Percentiles rank a stretch among this genome's conserved stretches.
Conservation (phyloP, 2,888 invertebrate species). For the Eupithecia pulchellata region DNA sequence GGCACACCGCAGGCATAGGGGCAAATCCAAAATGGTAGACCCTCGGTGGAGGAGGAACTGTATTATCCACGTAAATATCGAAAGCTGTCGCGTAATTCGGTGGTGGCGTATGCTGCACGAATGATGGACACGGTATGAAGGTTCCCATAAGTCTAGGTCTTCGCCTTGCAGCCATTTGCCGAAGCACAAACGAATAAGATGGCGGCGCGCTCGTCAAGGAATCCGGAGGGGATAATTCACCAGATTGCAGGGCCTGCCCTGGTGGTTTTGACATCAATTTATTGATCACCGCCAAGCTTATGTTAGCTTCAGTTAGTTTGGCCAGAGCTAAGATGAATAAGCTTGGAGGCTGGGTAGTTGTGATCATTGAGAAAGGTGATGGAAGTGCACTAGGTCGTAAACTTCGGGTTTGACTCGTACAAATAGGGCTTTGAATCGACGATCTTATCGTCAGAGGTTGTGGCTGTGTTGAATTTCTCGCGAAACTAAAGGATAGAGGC, state of each 20-base stretch:
- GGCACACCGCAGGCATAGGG: slow-evolving; percentile 69
- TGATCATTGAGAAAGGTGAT: slow-evolving; percentile 49
- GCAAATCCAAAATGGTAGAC: slow-evolving; percentile 69
- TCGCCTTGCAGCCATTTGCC: slow-evolving; percentile 69
- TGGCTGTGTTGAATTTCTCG: background rate
- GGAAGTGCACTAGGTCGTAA: slow-evolving; percentile 46
- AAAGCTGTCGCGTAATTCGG: slow-evolving; percentile 77
- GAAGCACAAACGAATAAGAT: slow-evolving; percentile 76
- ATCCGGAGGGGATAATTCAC: slow-evolving; percentile 68
- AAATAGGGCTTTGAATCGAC: slow-evolving; percentile 31
- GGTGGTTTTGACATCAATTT: slow-evolving; percentile 41
- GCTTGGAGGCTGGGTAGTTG: slow-evolving; percentile 58
- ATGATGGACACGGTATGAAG: slow-evolving; percentile 78
- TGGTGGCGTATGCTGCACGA: slow-evolving; percentile 74
- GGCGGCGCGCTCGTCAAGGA: slow-evolving; percentile 77
- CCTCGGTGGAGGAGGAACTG: slow-evolving; percentile 63
- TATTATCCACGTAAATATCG: slow-evolving; percentile 73
- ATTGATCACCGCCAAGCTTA: slow-evolving; percentile 52
- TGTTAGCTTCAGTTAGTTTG: slow-evolving; percentile 64
- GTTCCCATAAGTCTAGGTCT: slow-evolving; percentile 76
- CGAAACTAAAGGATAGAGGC: background rate
- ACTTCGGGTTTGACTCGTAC: slow-evolving; percentile 20
- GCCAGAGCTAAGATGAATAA: slow-evolving; percentile 69
- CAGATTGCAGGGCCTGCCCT: slow-evolving; percentile 42
- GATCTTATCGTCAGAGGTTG: slow-evolving; percentile 49